phyloP scores from a whole-genome alignment of 1,140 invertebrate genomes.

The Onthophagus taurus region DNA sequence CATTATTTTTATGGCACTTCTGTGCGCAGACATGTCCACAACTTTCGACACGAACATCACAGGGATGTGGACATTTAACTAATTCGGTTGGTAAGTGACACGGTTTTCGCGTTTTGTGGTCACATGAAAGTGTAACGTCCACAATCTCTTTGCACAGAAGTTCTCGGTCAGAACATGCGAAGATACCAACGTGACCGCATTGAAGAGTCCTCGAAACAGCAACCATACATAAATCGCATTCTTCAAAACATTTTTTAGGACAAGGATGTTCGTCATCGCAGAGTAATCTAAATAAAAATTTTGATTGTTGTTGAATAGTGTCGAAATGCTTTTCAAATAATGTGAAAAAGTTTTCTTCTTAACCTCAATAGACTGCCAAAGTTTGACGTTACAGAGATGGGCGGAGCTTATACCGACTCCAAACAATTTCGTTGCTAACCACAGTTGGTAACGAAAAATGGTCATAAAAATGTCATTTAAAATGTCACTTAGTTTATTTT shows the following conservation, averaged over 20 bases:
- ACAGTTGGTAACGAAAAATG: too few species aligned
- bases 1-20: slow-evolving; percentile 40
- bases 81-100: slow-evolving; percentile 33
- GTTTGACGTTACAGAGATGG: too few species aligned
- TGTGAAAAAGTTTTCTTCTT: too few species aligned
- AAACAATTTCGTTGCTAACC: too few species aligned
- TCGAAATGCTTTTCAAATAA: too few species aligned
- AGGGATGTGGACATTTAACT: slow-evolving; percentile 36
- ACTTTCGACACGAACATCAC: slow-evolving; percentile 36
- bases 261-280: slow-evolving; percentile 42
- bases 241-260: slow-evolving; percentile 38
- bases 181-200: slow-evolving; percentile 39
- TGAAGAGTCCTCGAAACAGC: slow-evolving; percentile 34
- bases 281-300: slow-evolving; percentile 33
- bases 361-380: too few species aligned
- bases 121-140: slow-evolving; percentile 37
- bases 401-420: too few species aligned
- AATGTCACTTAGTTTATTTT: too few species aligned
- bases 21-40: slow-evolving; percentile 43
- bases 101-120: slow-evolving; percentile 38
- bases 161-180: slow-evolving; percentile 32
- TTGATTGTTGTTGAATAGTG: too few species aligned
- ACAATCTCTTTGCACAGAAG: slow-evolving; percentile 29
- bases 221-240: slow-evolving; percentile 40
- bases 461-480: too few species aligned